Base-by-base conservation (phyloP, 2,797 vertebrate species). In the Rousettus madagascariensis region DNA sequence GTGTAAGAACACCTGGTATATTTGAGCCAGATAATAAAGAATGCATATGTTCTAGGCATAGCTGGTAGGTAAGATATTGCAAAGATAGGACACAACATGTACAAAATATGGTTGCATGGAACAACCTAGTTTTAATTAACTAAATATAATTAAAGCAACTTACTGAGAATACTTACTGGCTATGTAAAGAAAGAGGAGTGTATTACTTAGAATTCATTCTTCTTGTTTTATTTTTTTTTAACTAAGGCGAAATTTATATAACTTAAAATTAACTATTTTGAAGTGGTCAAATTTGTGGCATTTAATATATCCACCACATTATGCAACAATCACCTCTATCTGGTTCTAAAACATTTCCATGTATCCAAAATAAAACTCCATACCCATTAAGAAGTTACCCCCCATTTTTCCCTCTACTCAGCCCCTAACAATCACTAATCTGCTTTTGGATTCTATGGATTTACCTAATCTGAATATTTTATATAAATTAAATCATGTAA, bases 191-290 rank as follows among this genome's bases (percentile, higher is more conserved):
- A 12, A 86, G 33, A 84, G 8, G 13, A 51, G 2, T 77, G 0
- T 59, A 30, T 84, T 49, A 28, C 4, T 75, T 91, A 66, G 9
- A 19, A 79, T 55, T 59, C 3, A 36, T 78, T 89, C 9, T 55
- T 46, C 33, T 46, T 91, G 26, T 78, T 72, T 69, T 75, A 38
- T 84, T 74, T 91, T 46, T 51, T 90, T 66, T 63, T 13, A 53
- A 33, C 24, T 78, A 16, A 65, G 49, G 3, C 36, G 75, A 55
- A 86, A 65, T 65, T 89, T 16, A 89, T 6, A 9, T n/a, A 43
- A 71, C 24, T 51, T 46, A 69, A 75, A 93, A 79, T 79, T 61
- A 88, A 78, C 8, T 2, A 63, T 28, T 91, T 95, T 68, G 53
- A 77, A 55, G 51, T 68, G 26, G 74, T 74, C 38, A 94, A 61